Conservation (phyloP, 2,797 vertebrate species). For the Peromyscus attwateri region DNA sequence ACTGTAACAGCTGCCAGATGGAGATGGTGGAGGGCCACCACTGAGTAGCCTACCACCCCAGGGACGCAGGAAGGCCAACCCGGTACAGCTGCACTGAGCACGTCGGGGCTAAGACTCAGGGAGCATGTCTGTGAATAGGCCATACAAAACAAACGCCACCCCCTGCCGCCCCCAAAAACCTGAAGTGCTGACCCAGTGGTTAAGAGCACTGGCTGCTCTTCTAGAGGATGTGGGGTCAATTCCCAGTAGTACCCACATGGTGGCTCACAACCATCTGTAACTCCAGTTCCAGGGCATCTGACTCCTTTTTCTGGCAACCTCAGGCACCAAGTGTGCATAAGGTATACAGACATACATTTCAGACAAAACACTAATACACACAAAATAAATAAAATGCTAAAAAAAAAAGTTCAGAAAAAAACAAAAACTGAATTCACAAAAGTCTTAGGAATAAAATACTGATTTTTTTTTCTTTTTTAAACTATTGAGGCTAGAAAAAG, state of each 20-base stretch:
- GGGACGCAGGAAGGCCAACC: neutral
- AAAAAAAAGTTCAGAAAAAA: neutral
- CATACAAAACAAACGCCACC: neutral
- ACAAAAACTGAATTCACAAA: neutral
- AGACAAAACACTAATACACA: neutral
- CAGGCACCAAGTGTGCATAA: neutral
- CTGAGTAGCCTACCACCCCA: slow-evolving; percentile 7
- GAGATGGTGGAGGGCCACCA: slow-evolving; percentile 30
- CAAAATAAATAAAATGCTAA: neutral
- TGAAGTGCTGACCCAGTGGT: neutral
- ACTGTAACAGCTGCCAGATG: neutral
- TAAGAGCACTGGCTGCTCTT: neutral
- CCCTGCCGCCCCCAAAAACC: neutral
- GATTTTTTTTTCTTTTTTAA: neutral
- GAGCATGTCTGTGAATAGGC: neutral
- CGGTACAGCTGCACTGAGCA: neutral
- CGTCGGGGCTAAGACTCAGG: neutral
- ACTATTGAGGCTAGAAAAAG: neutral
- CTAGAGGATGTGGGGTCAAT: neutral
- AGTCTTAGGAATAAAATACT: neutral
- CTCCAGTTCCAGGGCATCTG: neutral
- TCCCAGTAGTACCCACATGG: neutral
- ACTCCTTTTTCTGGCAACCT: neutral
- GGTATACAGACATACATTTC: neutral
- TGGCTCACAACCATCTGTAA: neutral